phyloP scores from a whole-genome alignment of 1,140 invertebrate genomes.

The Drosophila rhopaloa region DNA sequence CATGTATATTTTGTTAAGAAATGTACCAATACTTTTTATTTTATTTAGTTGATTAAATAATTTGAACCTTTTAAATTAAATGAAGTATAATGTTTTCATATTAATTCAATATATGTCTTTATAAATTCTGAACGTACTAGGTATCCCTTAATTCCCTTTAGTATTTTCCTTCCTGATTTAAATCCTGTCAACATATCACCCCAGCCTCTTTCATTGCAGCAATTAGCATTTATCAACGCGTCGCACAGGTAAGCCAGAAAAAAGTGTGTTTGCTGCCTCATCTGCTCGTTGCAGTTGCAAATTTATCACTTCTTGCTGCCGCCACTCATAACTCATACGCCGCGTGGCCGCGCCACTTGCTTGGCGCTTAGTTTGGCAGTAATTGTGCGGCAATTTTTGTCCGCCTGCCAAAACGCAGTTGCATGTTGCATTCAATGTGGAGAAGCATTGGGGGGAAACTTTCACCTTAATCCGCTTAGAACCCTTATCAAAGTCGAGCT shows the following conservation, averaged over 20 bases:
- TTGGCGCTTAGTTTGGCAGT: slow-evolving; percentile 75
- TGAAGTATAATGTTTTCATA: too few species aligned
- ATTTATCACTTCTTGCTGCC: slow-evolving; percentile 59
- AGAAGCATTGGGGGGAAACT: slow-evolving; percentile 17
- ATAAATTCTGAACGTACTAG: too few species aligned
- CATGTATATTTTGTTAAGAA: too few species aligned
- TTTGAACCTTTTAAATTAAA: too few species aligned
- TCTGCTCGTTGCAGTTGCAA: slow-evolving; percentile 29
- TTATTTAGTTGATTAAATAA: too few species aligned
- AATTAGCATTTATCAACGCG: slow-evolving; percentile 45
- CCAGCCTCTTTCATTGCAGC: slow-evolving; percentile 12
- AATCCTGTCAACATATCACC: slow-evolving; percentile 11
- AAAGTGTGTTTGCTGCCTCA: slow-evolving; percentile 27
- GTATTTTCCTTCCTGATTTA: not conserved
- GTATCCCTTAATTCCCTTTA: not conserved
- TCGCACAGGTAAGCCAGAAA: slow-evolving; percentile 21
- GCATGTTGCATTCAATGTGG: slow-evolving; percentile 5
- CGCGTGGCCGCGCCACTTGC: slow-evolving; percentile 36
- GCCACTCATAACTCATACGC: slow-evolving; percentile 76
- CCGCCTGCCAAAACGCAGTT: slow-evolving; percentile 45
- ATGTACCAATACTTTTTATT: too few species aligned
- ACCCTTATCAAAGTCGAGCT: slow-evolving; percentile 72
- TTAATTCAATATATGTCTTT: too few species aligned
- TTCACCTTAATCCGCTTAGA: slow-evolving; percentile 73
- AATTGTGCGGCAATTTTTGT: slow-evolving; percentile 75